Evolutionary conservation across 2,113 vertebrate genomes (phyloP).

Genomic region (Indicator maculatus): DNA sequence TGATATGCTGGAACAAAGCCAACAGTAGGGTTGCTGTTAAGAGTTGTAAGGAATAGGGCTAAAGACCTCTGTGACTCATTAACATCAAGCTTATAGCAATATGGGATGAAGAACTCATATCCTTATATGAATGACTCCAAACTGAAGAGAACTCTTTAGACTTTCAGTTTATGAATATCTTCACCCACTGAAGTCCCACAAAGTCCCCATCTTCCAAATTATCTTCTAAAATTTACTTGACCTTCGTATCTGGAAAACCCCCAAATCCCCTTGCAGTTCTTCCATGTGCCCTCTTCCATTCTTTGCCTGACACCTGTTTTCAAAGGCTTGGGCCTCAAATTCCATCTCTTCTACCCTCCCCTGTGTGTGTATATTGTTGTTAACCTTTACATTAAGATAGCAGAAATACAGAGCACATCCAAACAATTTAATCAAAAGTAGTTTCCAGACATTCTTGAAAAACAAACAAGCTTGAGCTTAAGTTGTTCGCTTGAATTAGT

Average conservation of each 20-base stretch:
- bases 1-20: not conserved
- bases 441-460: not conserved
- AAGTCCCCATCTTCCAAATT: not conserved
- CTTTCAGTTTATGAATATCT: not conserved
- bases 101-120: not conserved
- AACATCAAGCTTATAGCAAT: not conserved
- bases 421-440: not conserved
- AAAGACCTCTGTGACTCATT: not conserved
- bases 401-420: not conserved
- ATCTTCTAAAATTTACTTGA: not conserved
- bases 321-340: not conserved
- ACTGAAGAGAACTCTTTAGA: not conserved
- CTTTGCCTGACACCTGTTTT: not conserved
- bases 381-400: not conserved
- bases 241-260: not conserved
- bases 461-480: not conserved
- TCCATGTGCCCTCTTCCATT: not conserved
- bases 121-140: not conserved
- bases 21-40: not conserved
- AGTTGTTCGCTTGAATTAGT: not conserved
- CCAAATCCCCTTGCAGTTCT: not conserved
- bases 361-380: not conserved
- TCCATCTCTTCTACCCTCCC: not conserved
- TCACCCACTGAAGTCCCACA: not conserved
- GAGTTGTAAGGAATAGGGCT: not conserved